A percentile compares a stretch with the other conserved stretches of the same genome.
These are phyloP conservation scores for Amphipyra berbera DNA, from an alignment of 2,888 invertebrate genomes.

Conservation along the genomic window DNA sequence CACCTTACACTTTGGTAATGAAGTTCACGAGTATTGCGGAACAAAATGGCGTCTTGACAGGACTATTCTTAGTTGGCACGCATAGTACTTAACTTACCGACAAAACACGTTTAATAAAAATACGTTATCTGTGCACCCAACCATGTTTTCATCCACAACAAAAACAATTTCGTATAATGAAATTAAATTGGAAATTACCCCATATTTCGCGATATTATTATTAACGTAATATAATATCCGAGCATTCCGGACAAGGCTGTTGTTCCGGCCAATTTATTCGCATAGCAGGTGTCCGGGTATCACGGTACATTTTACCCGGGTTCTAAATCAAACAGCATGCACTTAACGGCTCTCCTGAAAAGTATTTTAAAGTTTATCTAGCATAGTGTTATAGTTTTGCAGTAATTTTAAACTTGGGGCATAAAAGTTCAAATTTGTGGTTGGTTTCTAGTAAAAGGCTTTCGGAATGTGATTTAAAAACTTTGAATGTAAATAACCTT, in stretches of 20 bases:
- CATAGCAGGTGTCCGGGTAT: conserved; percentile 72
- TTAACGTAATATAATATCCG: conserved; percentile 60
- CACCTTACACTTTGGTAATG: no score
- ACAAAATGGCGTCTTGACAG: no score
- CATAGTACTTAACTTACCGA: no score
- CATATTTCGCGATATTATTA: conserved; percentile 61
- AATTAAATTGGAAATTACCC: conserved; percentile 66
- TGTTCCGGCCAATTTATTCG: conserved; percentile 74
- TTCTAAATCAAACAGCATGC: conserved; percentile 66
- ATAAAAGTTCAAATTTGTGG: conserved; percentile 45
- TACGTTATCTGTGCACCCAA: no score
- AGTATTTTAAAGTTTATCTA: conserved; percentile 50
- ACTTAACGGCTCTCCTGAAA: conserved; percentile 48
- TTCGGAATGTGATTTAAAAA: conserved; percentile 43
- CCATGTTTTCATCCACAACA: background rate
- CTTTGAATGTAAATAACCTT: conserved; percentile 14
- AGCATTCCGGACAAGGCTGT: conserved; percentile 30
- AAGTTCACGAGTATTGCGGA: no score
- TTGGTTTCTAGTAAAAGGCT: conserved; percentile 22
- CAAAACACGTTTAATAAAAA: no score
- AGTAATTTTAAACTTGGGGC: conserved; percentile 39
- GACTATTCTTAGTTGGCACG: no score
- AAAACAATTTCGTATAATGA: conserved; percentile 35
- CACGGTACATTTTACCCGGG: conserved; percentile 38
- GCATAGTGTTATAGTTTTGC: conserved; percentile 33